Base-by-base conservation (phyloP, 1,140 invertebrate species). In the Macrobrachium nipponense region DNA sequence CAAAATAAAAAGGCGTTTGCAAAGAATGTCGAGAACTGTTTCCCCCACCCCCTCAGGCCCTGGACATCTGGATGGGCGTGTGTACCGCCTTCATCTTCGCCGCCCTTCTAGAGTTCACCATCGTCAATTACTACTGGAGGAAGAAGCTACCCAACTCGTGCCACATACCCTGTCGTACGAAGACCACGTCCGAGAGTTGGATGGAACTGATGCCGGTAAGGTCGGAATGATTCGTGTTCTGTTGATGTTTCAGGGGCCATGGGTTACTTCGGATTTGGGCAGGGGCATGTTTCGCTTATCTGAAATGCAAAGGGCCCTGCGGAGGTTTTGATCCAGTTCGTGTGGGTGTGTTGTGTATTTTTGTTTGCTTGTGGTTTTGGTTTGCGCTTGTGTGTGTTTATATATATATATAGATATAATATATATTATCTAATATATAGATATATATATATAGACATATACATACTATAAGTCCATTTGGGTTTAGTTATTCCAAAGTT, bases 1-100 rank as follows among this genome's bases (percentile, higher is more conserved):
- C 27, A 36, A 36, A 4, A 36, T 4, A n/a, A n/a, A n/a, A n/a
- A 4, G 27, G 27, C 27, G 27, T 36, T 36, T 36, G 27, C 27
- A 36, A 1, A 2, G 27, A 36, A 36, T 36, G 27, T 4, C 60
- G 6, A 20, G 64, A 0, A 27, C 23, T 0, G 61, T 43, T n/a
- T 23, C n/a, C n/a, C n/a, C 15, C 17, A 8, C 17, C n/a, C 58
- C 14, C 2, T n/a, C 43, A 87, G 90, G 93, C 92, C 8, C 92
- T 93, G 78, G 92, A 93, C 88, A 91, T 93, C 15, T 93, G 93
- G 92, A 92, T 92, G 91, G 91, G 91, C 23, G 90, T 90, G 14
- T 93, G 92, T 85, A 92, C 89, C 90, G 91, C 91, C 11, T 93
- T 93, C 88, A 92, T 93, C 59, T 93, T 93, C 89, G 91, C 90